Conservation (phyloP, 2,113 vertebrate genomes). For the Ceyx melanurus region DNA sequence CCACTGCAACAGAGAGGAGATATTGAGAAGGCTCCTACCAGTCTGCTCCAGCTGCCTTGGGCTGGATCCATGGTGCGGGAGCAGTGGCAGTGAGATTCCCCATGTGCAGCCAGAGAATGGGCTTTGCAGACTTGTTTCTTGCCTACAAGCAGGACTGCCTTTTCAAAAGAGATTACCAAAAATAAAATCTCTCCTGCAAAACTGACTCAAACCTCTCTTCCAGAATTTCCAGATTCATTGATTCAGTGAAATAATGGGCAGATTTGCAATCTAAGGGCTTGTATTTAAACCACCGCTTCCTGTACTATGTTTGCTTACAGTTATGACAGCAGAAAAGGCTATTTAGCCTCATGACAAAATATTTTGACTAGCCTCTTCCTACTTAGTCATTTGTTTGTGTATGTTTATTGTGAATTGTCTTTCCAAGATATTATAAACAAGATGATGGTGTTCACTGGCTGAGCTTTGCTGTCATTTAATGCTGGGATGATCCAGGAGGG, state of each 20-base stretch:
- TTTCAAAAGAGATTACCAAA: neutral
- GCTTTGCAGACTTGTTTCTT: neutral
- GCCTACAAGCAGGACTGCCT: neutral
- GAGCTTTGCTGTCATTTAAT: neutral
- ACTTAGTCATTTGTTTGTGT: slow-evolving; percentile 25
- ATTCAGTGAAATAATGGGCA: neutral
- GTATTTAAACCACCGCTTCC: neutral
- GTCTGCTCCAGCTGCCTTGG: neutral
- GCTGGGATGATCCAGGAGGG: neutral
- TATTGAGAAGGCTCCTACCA: neutral
- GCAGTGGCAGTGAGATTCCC: neutral
- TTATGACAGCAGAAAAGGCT: neutral
- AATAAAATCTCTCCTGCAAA: neutral
- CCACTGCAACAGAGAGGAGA: neutral
- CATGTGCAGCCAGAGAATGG: neutral
- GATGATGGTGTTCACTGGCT: neutral
- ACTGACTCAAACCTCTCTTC: neutral
- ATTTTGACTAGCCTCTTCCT: slow-evolving; percentile 34
- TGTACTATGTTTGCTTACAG: neutral
- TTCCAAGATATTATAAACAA: neutral
- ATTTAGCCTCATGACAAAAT: slow-evolving; percentile 29
- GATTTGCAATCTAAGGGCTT: neutral
- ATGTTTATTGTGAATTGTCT: slow-evolving; percentile 10
- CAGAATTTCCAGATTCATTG: neutral
- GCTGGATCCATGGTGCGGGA: neutral